Base-by-base conservation (phyloP, 2,888 invertebrate species). In the Nemoura dubitans region DNA sequence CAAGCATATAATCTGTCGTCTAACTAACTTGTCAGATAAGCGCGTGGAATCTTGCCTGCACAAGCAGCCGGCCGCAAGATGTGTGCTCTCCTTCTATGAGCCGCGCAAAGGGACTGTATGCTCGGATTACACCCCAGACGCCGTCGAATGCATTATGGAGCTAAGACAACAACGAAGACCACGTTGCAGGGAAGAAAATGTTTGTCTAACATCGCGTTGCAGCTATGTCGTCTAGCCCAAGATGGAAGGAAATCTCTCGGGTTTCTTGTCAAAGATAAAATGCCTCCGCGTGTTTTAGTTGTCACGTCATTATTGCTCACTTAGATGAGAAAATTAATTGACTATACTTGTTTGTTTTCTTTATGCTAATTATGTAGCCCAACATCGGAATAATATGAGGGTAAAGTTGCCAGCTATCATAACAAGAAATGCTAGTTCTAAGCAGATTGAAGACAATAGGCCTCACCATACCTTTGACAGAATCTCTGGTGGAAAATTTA, bases 141-240 rank as follows among this genome's bases (percentile, higher is more conserved):
- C 59, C 59, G 59, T 59, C 59, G 59, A 59, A 59, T 59, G 59
- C 59, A 59, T 59, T 59, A 59, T 59, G 59, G 59, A 59, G 59
- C 59, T 21, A 21, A 59, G 59, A 59, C 59, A 59, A 59, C 59
- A 59, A 59, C 59, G 59, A 21, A 59, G 59, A 59, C 59, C 14
- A 21, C 59, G 59, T 21, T 21, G 59, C 21, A 59, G 21, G 59
- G 21, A 59, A 59, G 59, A 59, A 59, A 59, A 59, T 59, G 59
- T 59, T 59, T 59, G 59, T 21, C 59, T 59, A 59, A 59, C 59
- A 59, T 59, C 59, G 16, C 59, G 59, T 21, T 59, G 59, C 59
- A 21, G 59, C 59, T 59, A n/a, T 59, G 59, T 36, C 36, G 36
- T 36, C 36, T 36, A 36, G 36, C 5, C 36, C 59, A 16, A 59